Evolutionary conservation across 2,113 vertebrate species (phyloP).

Genomic region (Hassar affinis): DNA sequence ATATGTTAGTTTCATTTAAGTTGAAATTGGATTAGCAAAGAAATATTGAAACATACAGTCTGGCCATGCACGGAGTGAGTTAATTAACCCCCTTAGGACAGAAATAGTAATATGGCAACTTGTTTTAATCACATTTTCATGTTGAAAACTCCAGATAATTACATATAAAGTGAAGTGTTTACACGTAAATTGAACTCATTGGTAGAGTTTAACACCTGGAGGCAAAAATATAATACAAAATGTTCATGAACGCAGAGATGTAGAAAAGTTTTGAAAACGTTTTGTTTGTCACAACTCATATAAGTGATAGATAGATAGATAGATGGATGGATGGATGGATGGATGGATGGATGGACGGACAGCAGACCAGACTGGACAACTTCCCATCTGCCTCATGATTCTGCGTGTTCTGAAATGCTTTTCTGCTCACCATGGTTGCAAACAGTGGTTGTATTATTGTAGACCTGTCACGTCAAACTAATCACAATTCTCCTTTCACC

Average conservation of each 20-base stretch:
- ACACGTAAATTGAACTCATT: background rate
- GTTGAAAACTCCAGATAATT: background rate
- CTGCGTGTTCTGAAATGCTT: background rate
- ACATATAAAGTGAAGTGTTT: background rate
- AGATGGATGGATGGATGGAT: too few relatives aligned
- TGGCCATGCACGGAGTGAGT: background rate
- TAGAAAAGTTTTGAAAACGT: too few relatives aligned
- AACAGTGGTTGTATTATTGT: background rate
- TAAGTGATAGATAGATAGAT: too few relatives aligned
- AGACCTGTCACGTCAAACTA: too few relatives aligned
- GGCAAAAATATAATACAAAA: background rate
- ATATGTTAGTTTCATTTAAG: background rate
- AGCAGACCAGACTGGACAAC: background rate
- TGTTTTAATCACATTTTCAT: slow-evolving; percentile 1
- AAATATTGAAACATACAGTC: background rate
- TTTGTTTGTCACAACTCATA: background rate
- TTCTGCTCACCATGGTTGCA: background rate
- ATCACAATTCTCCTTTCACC: too few relatives aligned
- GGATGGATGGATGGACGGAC: background rate
- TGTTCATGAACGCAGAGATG: background rate
- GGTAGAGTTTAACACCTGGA: background rate
- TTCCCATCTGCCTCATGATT: too few relatives aligned
- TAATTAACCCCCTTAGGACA: background rate
- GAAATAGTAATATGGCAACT: background rate
- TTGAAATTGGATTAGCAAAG: background rate